Base-by-base conservation (phyloP, 1,140 invertebrate species). In the Physella acuta region DNA sequence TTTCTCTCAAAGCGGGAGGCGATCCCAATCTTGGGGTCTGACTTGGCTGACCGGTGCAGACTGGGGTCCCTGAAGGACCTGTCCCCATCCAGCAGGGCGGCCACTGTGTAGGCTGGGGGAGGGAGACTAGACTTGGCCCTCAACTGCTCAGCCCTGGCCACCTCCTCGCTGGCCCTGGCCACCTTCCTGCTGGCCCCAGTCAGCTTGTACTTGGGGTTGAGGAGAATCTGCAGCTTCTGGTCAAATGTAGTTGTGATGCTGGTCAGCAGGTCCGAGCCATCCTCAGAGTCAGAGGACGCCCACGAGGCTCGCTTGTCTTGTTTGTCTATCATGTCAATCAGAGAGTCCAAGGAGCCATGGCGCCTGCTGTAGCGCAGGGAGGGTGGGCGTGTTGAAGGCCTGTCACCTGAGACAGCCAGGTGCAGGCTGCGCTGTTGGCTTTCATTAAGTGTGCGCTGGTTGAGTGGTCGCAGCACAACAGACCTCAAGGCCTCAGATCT, bases 191-290 rank as follows among this genome's bases (percentile, higher is more conserved):
- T 62, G 49, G 69, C 69, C 30, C 73, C 71, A 51, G 71, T 73
- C 2, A 79, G 73, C 49, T 75, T 76, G 69, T 76, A 79, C 72
- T 79, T 80, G 24, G 75, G 82, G 56, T 77, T 83, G 16, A 80
- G 80, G 53, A 91, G 76, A 24, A 88, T 89, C 53, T 88, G 87
- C 79, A 92, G 86, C 83, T 92, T 92, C 70, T 90, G 88, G 78
- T 93, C 91, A 76, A 92, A 89, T 3, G 91, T 90, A 61, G 90
- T 89, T 17, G 91, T 92, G 56, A 93, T 87, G 58, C 90, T 90
- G 49, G 88, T 87, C 68, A 91, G 81, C 52, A 91, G 82, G 81
- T 91, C 90, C 14, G 76, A 78, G 72, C 88, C 88, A 77, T 89
- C 91, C 89, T 83, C 81, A 11, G 81, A 82, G 61, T 79, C 79